These are phyloP conservation scores for Diadegma fenestrale DNA, from an alignment of 2,888 invertebrate species.

Conservation along the genomic window DNA sequence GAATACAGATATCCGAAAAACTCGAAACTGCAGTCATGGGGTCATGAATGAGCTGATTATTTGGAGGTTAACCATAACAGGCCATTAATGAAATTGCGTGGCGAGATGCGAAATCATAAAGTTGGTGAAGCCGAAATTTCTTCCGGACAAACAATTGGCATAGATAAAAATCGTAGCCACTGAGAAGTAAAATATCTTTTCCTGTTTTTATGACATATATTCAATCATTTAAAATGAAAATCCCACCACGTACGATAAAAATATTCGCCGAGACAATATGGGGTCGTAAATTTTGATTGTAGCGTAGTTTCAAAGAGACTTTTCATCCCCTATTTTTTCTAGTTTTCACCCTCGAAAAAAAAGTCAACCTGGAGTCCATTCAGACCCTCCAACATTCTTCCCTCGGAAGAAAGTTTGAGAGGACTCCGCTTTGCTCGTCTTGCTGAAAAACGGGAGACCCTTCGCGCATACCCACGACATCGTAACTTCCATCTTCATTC, in stretches of 20 bases:
- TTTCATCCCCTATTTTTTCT: slow-evolving; percentile 19
- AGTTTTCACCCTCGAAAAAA: slow-evolving; percentile 19
- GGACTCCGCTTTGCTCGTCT: slow-evolving; percentile 24
- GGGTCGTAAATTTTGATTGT: slow-evolving; percentile 36
- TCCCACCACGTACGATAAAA: slow-evolving; percentile 23
- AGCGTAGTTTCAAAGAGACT: slow-evolving; percentile 22
- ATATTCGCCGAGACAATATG: slow-evolving; percentile 36
- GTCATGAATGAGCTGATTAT: no score
- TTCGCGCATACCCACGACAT: slow-evolving; percentile 45
- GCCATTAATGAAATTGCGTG: background rate
- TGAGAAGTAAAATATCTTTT: background rate
- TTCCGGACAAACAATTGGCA: background rate
- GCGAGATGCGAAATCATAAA: background rate
- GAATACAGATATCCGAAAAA: no score
- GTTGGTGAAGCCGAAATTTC: background rate
- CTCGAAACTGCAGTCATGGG: no score
- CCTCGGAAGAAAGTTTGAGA: slow-evolving; percentile 39
- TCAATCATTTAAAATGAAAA: slow-evolving; percentile 42
- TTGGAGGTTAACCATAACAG: no score
- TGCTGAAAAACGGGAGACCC: slow-evolving; percentile 46
- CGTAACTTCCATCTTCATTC: slow-evolving; percentile 60
- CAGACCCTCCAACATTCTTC: slow-evolving; percentile 41
- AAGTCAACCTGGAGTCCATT: slow-evolving; percentile 27
- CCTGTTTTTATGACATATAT: slow-evolving; percentile 3
- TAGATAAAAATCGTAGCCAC: background rate